phyloP scores from a whole-genome alignment of 2,797 vertebrate genomes.

The Pangasius krempfi region DNA sequence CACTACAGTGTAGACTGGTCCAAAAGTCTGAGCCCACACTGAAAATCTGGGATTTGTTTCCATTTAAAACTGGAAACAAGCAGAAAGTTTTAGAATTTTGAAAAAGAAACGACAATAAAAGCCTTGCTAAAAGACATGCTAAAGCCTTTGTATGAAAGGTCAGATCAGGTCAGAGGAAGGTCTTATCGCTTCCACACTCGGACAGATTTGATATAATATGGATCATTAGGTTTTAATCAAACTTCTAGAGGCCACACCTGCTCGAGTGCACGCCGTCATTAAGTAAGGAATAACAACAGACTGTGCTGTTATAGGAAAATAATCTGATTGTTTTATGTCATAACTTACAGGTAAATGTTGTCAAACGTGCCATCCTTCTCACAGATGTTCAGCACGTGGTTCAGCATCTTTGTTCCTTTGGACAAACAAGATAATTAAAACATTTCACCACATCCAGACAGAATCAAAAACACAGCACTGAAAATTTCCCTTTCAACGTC shows the following conservation, averaged over 20 bases:
- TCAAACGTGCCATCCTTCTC: constrained; percentile 99
- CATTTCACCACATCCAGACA: not conserved
- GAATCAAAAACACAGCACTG: not conserved
- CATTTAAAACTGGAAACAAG: not conserved
- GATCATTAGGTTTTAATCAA: not conserved
- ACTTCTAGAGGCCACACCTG: not conserved
- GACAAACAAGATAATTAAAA: constrained; percentile 29
- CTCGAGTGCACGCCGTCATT: not conserved
- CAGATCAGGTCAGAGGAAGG: not conserved
- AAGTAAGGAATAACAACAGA: not conserved
- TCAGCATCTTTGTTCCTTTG: constrained; percentile 99
- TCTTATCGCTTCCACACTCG: not conserved
- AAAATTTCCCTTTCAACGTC: not conserved
- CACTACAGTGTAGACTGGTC: not conserved
- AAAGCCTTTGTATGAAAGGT: not conserved
- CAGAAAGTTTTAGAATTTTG: not conserved
- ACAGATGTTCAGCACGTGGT: constrained; percentile 99
- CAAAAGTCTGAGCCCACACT: not conserved
- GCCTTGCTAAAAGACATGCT: too few species aligned
- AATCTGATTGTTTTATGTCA: not conserved
- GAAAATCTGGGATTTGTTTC: not conserved
- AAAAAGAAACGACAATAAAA: not conserved
- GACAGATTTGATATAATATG: not conserved
- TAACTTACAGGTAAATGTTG: constrained; percentile 99
- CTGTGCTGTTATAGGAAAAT: not conserved